These are phyloP conservation scores for Scarus forsteni DNA, from an alignment of 2,797 vertebrate species.

Conservation along the genomic window DNA sequence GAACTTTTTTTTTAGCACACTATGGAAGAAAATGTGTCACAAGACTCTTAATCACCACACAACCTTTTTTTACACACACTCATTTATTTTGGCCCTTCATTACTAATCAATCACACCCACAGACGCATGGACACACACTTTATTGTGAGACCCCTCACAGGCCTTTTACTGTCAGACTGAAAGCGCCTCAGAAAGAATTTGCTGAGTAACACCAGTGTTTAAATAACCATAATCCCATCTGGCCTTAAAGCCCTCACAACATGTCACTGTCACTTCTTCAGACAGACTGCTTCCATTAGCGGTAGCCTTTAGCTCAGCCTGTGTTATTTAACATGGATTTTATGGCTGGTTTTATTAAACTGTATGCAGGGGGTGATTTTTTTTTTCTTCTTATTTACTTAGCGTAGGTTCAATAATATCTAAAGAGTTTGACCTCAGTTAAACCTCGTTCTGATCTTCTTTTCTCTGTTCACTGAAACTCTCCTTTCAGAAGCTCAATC, in stretches of 20 bases:
- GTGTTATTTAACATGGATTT: constrained; percentile 1
- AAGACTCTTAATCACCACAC: constrained; percentile 64
- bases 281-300: constrained; percentile 25
- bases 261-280: constrained; percentile 50
- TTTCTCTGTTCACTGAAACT: not conserved
- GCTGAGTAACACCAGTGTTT: constrained; percentile 77
- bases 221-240: constrained; percentile 67
- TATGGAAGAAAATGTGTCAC: constrained; percentile 64
- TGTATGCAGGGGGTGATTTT: not conserved
- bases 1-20: constrained; percentile 69
- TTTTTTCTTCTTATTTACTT: not conserved
- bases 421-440: not conserved
- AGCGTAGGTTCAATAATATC: not conserved
- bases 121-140: constrained; percentile 59
- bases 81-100: constrained; percentile 26
- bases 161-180: constrained; percentile 65
- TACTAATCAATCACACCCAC: constrained; percentile 46
- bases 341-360: not conserved
- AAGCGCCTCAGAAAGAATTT: constrained; percentile 60
- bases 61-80: constrained; percentile 36
- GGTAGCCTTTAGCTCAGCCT: constrained; percentile 20
- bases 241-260: constrained; percentile 59
- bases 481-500: constrained; percentile 20
- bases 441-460: constrained; percentile 4
- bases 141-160: constrained; percentile 72